Evolutionary conservation across 2,888 invertebrate species (phyloP), one percentile per base, ranked within the genome.

Genomic region (Acrobasis repandana): DNA sequence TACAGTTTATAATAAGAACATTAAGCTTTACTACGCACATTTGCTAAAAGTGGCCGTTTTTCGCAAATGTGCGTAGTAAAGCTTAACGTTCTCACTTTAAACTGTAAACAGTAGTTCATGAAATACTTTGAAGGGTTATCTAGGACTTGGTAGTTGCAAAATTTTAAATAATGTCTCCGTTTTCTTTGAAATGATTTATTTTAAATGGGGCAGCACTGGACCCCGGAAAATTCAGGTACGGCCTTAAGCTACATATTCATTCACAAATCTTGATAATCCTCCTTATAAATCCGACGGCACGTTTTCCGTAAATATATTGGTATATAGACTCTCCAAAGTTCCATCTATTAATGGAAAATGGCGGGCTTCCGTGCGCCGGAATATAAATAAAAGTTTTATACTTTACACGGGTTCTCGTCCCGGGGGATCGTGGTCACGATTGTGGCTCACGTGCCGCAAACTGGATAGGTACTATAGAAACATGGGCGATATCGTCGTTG

Each of bases 281-380:
- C n/a, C 43, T 14, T 14, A 28, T 50, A 50, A 28, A 28, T 28
- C n/a, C 20, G 10, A 49, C 18, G 18, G 49, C 51, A 16, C 51
- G 51, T 51, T 51, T 34, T 51, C 33, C 34, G 9, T 33, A n/a
- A 51, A 51, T 38, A 36, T 34, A 9, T 15, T 10, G 36, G 1
- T 51, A 15, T 20, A n/a, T n/a, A n/a, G n/a, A n/a, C 14, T 33
- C 28, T 11, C 28, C 14, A 50, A 28, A 15, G 15, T 15, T 54
- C 14, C 18, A 20, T 54, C 18, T 54, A 54, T 54, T 54, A 20
- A 20, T 14, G 38, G 38, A 38, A 54, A 20, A 18, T 54, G 9
- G 38, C 38, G 10, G 18, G 52, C 10, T 54, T 54, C 43, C 38
- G 10, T 9, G 38, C 38, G 38, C 34, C 36, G 14, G 15, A 34